phyloP scores from a whole-genome alignment of 2,113 vertebrate species.

The Gallinago jamesoni region DNA sequence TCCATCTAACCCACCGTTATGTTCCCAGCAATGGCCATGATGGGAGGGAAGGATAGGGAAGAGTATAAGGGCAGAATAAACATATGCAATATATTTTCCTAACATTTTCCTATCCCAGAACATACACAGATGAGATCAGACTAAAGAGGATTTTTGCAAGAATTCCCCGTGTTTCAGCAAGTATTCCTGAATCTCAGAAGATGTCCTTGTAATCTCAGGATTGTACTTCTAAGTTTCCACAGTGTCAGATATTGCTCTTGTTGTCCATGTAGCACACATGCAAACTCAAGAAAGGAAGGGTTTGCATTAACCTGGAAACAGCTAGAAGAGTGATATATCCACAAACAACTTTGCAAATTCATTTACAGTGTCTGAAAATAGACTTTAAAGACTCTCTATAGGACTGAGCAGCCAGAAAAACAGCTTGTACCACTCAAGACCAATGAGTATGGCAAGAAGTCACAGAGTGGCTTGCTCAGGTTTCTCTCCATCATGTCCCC shows the following conservation, averaged over 20 bases:
- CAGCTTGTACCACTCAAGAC: background rate
- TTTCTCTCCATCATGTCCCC: background rate
- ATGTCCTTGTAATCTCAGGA: background rate
- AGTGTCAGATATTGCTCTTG: background rate
- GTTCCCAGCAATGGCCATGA: background rate
- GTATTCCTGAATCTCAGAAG: background rate
- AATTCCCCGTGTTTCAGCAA: background rate
- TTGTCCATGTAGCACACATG: background rate
- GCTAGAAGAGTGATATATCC: background rate
- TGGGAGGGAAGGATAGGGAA: background rate
- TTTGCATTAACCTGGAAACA: background rate
- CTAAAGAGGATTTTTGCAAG: background rate
- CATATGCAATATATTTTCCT: background rate
- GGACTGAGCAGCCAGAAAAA: background rate
- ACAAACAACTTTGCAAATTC: background rate
- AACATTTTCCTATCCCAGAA: background rate
- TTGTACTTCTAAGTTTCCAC: background rate
- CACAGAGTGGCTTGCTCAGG: rapidly evolving
- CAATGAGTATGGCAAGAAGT: background rate
- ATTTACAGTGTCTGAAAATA: background rate
- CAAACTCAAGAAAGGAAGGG: background rate
- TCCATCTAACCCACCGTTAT: background rate
- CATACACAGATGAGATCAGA: background rate
- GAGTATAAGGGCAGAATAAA: background rate
- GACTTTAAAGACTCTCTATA: background rate